Evolutionary conservation across 2,113 vertebrate genomes (phyloP).

Genomic region (Nycticorax nycticorax): DNA sequence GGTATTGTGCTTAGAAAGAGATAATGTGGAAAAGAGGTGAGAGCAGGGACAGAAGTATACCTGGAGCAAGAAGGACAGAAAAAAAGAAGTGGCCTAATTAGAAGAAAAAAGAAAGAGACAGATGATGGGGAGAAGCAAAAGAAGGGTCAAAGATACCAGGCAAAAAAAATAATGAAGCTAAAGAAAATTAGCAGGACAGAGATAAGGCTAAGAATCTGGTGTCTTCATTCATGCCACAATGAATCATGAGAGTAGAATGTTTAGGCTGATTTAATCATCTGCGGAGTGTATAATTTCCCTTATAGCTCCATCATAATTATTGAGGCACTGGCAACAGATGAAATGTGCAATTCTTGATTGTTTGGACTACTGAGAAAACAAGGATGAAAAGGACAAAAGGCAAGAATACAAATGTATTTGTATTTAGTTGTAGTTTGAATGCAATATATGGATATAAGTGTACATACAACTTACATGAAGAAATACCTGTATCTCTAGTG

Average conservation of each 20-base stretch:
- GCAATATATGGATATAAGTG: neutral
- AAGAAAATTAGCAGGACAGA: conserved; percentile 59
- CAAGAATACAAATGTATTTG: neutral
- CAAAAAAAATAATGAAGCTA: conserved; percentile 23
- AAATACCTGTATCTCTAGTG: neutral
- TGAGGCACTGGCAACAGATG: conserved; percentile 13
- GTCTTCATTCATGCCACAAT: conserved; percentile 30
- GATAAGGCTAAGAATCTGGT: conserved; percentile 22
- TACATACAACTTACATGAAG: neutral
- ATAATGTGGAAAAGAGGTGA: conserved; percentile 68
- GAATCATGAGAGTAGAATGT: conserved; percentile 39
- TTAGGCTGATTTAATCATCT: conserved; percentile 48
- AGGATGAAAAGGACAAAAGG: neutral
- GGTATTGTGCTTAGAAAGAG: conserved; percentile 75
- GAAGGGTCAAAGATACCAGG: conserved; percentile 37
- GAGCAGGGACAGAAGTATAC: conserved; percentile 65
- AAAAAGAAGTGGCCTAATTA: conserved; percentile 75
- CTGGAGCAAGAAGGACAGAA: conserved; percentile 68
- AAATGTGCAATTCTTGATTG: neutral
- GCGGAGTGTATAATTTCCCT: conserved; percentile 19
- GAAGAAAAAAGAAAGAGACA: conserved; percentile 50
- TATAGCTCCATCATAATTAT: conserved; percentile 32
- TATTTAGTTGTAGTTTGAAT: neutral
- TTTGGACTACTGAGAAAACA: neutral
- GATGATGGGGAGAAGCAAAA: conserved; percentile 22